Percentiles rank a stretch among this genome's conserved stretches.
Conservation (phyloP, 2,888 invertebrate species). For the Lasioglossum vierecki region DNA sequence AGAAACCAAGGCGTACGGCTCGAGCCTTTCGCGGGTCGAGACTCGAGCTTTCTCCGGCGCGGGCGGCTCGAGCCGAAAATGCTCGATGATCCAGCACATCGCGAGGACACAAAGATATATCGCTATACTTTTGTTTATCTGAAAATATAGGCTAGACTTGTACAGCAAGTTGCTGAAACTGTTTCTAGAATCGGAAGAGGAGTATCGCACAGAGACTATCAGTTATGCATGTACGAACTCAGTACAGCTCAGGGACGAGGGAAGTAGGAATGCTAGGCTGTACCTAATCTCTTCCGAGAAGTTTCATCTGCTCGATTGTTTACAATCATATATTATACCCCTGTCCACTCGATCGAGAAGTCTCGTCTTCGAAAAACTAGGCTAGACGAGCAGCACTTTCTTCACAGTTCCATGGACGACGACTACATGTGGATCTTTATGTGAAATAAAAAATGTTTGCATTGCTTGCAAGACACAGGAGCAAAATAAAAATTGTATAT, state of each 20-base stretch:
- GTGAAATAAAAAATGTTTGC: too few relatives aligned
- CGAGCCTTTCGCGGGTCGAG: conserved; percentile 9
- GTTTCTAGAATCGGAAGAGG: not conserved
- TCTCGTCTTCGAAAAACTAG: too few relatives aligned
- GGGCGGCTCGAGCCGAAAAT: conserved; percentile 16
- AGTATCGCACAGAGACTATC: not conserved
- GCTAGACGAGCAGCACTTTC: too few relatives aligned
- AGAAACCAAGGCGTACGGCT: not conserved
- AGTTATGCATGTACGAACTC: not conserved
- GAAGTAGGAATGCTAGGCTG: not conserved
- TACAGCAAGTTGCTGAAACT: not conserved
- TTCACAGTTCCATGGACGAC: not conserved
- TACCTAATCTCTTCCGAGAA: not conserved
- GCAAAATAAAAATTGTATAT: too few relatives aligned
- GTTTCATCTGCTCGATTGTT: not conserved
- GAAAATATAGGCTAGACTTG: not conserved
- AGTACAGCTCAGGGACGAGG: not conserved
- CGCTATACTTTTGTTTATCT: not conserved
- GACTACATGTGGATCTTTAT: too few relatives aligned
- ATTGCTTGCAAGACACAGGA: too few relatives aligned
- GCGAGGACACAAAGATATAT: not conserved
- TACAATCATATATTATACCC: not conserved
- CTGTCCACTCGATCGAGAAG: not conserved
- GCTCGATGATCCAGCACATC: not conserved
- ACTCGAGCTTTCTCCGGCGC: conserved; percentile 21